Conservation (phyloP, 2,113 vertebrate genomes). For the Bubo bubo region DNA sequence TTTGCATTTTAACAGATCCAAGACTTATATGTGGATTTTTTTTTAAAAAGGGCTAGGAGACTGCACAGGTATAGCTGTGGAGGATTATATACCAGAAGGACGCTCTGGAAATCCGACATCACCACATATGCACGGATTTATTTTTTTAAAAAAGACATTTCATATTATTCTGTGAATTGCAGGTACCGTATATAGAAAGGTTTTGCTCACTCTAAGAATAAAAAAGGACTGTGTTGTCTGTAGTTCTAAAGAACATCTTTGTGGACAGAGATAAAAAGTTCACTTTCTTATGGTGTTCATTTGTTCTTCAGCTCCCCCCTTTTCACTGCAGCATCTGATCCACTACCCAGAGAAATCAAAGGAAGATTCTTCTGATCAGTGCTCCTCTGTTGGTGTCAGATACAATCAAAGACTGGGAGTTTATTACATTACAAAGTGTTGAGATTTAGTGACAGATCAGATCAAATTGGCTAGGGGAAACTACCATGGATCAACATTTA, state of each 20-base stretch:
- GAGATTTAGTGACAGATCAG: conserved; percentile 4
- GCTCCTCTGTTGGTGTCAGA: background rate
- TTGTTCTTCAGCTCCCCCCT: conserved; percentile 12
- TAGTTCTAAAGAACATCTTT: conserved; percentile 10
- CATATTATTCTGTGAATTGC: background rate
- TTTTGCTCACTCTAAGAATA: background rate
- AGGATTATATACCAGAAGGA: background rate
- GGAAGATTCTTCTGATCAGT: conserved; percentile 35
- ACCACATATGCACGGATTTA: background rate
- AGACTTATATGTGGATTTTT: background rate
- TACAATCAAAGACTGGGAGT: conserved; percentile 22
- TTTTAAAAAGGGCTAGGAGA: background rate
- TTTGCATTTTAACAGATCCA: background rate
- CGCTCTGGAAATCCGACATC: background rate
- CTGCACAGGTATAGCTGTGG: background rate
- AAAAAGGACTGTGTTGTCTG: background rate
- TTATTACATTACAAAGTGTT: conserved; percentile 22
- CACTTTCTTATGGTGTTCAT: background rate
- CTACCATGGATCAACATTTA: background rate
- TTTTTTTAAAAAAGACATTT: background rate
- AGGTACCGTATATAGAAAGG: background rate
- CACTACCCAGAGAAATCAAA: conserved; percentile 43
- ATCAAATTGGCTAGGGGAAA: background rate
- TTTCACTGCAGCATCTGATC: conserved; percentile 18
- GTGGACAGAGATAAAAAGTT: conserved; percentile 15